Evolutionary conservation across 2,113 vertebrate genomes (phyloP).

Genomic region (Microcebus lehilahytsara): DNA sequence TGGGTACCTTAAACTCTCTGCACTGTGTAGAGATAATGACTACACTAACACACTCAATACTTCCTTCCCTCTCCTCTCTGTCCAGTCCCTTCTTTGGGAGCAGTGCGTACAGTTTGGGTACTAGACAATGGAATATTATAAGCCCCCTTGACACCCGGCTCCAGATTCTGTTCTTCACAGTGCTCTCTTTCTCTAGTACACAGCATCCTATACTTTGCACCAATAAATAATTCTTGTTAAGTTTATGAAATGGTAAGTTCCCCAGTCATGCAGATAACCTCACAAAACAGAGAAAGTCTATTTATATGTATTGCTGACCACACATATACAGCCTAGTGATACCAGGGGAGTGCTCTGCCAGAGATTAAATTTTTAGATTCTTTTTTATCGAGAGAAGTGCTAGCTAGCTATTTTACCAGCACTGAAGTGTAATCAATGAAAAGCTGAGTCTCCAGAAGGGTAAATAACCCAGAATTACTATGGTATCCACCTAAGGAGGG

Average conservation of each 20-base stretch:
- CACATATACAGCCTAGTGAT: neutral
- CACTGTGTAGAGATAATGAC: neutral
- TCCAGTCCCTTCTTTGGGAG: neutral
- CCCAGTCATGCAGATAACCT: neutral
- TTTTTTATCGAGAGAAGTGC: neutral
- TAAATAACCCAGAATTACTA: neutral
- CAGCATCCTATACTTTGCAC: neutral
- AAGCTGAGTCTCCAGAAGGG: neutral
- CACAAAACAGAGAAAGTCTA: neutral
- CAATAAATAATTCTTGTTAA: neutral
- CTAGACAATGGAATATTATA: neutral
- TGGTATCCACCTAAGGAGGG: neutral
- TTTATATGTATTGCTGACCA: neutral
- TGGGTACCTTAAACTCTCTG: neutral
- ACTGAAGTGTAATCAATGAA: neutral
- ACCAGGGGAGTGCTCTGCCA: neutral
- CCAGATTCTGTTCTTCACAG: neutral
- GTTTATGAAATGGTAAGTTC: neutral
- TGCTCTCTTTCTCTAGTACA: neutral
- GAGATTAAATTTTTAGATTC: neutral
- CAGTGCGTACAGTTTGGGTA: neutral
- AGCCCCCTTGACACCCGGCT: neutral
- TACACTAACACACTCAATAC: neutral
- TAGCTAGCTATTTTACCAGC: neutral
- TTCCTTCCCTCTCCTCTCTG: neutral